Base-by-base conservation (phyloP, 2,797 vertebrate genomes). In the Yasuhikotakia modesta region DNA sequence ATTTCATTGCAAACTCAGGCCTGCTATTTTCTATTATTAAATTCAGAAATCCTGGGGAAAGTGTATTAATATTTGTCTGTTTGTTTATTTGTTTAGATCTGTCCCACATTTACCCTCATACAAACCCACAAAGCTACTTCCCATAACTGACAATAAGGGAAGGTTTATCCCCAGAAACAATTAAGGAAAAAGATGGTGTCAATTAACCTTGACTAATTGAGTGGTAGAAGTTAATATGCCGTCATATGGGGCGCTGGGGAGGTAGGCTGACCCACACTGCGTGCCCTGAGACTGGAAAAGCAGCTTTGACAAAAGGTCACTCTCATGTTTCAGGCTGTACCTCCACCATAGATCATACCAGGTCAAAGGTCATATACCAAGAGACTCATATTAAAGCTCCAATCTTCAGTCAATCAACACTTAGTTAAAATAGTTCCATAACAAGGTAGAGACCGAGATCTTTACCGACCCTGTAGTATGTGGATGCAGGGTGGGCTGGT, bases 371-470 rank as follows among this genome's bases (percentile, higher is more conserved):
- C 88, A 76, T 0, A 81, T 92, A 93, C 91, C 92, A 1, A 16
- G 88, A 87, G 91, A 86, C 88, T 85, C 89, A 90, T 93, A 91
- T 91, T 91, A 91, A 81, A 87, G 79, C 85, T 74, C 88, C 81
- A 86, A 91, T 92, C 88, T 87, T 88, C 87, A 92, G 91, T 94
- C 92, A 92, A 92, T 94, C 93, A 93, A 88, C 92, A 87, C 90
- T 46, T 73, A 11, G 87, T 89, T 91, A 92, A 90, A 91, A 89
- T 85, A 85, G 90, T 91, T 89, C 85, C 86, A 87, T 87, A 91
- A 91, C 91, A 90, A 85, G 87, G 81, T 11, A 82, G 86, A 86
- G 87, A 91, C 88, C 89, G 87, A 79, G 64, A 70, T 70, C 61
- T 73, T 7, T 72, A 85, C 83, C 78, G 73, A 55, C 72, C 78